phyloP scores from a whole-genome alignment of 2,113 vertebrate species.

The Ictalurus furcatus region DNA sequence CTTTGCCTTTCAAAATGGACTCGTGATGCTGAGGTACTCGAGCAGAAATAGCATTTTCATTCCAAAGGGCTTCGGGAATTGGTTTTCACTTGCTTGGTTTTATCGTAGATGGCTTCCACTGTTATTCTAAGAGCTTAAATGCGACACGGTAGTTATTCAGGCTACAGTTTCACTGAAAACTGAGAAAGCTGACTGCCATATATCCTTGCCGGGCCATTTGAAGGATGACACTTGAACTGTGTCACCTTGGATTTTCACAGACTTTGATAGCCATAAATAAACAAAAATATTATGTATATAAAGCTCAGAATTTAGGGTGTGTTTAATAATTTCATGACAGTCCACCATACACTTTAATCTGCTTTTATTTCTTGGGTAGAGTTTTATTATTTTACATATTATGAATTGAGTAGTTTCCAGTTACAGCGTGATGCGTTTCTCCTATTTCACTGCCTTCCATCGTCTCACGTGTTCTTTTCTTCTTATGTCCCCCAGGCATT shows the following conservation, averaged over 20 bases:
- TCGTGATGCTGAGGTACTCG: not conserved
- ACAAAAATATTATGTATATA: no score
- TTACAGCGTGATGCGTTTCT: constrained; percentile 11
- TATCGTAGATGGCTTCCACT: constrained; percentile 40
- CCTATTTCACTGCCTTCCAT: not conserved
- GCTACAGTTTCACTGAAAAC: constrained; percentile 49
- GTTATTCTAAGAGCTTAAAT: constrained; percentile 39
- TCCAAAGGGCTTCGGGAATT: constrained; percentile 30
- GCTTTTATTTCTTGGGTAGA: not conserved
- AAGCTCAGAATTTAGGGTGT: not conserved
- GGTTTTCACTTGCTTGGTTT: constrained; percentile 44
- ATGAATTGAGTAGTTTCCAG: not conserved
- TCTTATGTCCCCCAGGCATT: constrained; percentile 7
- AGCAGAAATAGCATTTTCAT: constrained; percentile 16
- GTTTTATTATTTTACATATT: not conserved
- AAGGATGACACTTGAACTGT: constrained; percentile 38
- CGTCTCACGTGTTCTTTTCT: constrained; percentile 18
- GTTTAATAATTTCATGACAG: not conserved
- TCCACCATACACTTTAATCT: not conserved
- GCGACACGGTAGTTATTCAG: constrained; percentile 40
- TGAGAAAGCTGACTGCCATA: constrained; percentile 30
- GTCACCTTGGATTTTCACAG: not conserved
- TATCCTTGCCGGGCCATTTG: not conserved
- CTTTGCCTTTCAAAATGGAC: constrained; percentile 4
- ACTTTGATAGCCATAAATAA: not conserved